Percentiles rank a stretch among this genome's conserved stretches.
Conservation (phyloP, 2,888 invertebrate genomes). For the Hermaeophaga mercurialis region DNA sequence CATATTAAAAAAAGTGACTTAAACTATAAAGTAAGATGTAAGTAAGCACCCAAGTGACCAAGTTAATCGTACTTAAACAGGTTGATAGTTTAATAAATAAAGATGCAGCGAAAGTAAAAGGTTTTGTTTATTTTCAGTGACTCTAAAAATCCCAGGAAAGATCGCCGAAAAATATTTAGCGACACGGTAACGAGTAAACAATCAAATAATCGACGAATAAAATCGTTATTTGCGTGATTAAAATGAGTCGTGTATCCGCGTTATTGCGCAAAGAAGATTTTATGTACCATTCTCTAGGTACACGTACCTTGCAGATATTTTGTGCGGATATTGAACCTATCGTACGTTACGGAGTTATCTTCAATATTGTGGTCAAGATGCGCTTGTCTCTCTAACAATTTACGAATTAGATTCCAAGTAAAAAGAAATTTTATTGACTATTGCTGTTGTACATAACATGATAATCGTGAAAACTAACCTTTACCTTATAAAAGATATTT, state of each 20-base stretch:
- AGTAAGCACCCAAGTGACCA: no score
- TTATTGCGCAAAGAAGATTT: constrained; percentile 36
- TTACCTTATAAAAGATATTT: constrained; percentile 13
- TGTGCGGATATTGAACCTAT: constrained; percentile 36
- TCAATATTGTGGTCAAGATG: constrained; percentile 37
- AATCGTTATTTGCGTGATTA: constrained; percentile 10
- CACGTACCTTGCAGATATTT: constrained; percentile 38
- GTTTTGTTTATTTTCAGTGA: no score
- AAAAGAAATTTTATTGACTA: constrained; percentile 30
- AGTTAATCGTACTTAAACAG: no score
- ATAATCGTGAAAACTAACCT: constrained; percentile 27
- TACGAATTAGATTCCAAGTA: constrained; percentile 32
- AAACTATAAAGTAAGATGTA: no score
- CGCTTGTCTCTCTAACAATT: constrained; percentile 31
- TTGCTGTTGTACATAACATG: constrained; percentile 30
- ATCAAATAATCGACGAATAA: no score
- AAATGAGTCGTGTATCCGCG: constrained; percentile 16
- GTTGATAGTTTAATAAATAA: no score
- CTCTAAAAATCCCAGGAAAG: no score
- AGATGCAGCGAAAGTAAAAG: no score
- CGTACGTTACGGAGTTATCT: constrained; percentile 33
- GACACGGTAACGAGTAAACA: no score
- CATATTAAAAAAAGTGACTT: no score
- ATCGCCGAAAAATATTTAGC: no score
- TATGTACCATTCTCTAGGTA: constrained; percentile 38